phyloP scores from a whole-genome alignment of 2,113 vertebrate species.

The Holacanthus passer region DNA sequence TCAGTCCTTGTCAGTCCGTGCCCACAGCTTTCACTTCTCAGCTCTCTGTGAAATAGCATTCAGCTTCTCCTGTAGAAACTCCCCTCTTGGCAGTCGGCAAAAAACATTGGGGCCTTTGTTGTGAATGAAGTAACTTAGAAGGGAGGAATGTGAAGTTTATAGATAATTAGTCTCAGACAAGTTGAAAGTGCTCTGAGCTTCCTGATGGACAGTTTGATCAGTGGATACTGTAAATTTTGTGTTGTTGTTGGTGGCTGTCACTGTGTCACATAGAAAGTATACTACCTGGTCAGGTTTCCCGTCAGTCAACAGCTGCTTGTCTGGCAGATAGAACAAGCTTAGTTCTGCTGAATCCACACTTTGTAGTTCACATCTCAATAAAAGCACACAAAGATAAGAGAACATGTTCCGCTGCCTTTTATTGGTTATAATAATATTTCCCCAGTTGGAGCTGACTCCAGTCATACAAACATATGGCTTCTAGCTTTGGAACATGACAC shows the following conservation, averaged over 20 bases:
- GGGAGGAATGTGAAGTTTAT: constrained; percentile 54
- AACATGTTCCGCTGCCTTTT: not conserved
- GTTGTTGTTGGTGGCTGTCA: not conserved
- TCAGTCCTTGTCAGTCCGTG: constrained; percentile 34
- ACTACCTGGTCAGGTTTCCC: constrained; percentile 3
- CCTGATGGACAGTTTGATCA: not conserved
- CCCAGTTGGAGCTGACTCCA: not conserved
- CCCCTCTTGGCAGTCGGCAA: constrained; percentile 47
- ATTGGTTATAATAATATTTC: constrained; percentile 21
- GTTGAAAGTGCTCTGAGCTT: constrained; percentile 19
- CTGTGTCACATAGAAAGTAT: constrained; percentile 6
- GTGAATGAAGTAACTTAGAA: constrained; percentile 45
- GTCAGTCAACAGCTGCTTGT: not conserved
- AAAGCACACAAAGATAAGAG: not conserved
- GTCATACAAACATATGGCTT: constrained; percentile 10
- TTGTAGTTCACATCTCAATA: constrained; percentile 7
- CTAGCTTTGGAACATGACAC: constrained; percentile 24
- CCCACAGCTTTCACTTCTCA: constrained; percentile 25
- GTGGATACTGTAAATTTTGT: constrained; percentile 19
- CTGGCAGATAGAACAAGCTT: not conserved
- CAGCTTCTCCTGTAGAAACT: constrained; percentile 38
- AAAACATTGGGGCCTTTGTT: constrained; percentile 61
- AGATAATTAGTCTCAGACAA: constrained; percentile 45
- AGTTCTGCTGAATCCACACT: not conserved
- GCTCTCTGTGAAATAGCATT: constrained; percentile 28